These are phyloP conservation scores for Phrixothrix hirtus DNA, from an alignment of 2,888 invertebrate species.

Conservation along the genomic window DNA sequence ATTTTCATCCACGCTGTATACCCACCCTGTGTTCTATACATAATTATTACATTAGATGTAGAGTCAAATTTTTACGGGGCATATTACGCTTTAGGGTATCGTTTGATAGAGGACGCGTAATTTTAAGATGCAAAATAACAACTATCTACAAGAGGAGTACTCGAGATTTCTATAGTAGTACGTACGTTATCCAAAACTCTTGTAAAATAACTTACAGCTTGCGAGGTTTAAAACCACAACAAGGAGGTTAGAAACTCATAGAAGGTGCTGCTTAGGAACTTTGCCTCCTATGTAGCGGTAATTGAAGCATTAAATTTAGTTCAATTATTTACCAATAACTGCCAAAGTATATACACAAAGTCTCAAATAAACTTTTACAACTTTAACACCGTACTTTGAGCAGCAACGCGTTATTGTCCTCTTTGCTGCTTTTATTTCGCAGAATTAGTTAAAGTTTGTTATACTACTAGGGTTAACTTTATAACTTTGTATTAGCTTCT, in stretches of 20 bases:
- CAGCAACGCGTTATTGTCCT: slow-evolving; percentile 10
- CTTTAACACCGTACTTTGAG: slow-evolving; percentile 9
- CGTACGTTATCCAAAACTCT: slow-evolving; percentile 6
- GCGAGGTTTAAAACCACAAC: slow-evolving; percentile 12
- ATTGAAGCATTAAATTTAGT: slow-evolving; percentile 27
- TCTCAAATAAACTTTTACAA: slow-evolving; percentile 11
- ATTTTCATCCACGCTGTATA: too few species aligned
- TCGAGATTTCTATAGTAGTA: neutral
- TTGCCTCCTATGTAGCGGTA: slow-evolving; percentile 20
- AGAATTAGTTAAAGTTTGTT: slow-evolving; percentile 16
- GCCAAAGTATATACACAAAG: slow-evolving; percentile 6
- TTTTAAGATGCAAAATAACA: neutral
- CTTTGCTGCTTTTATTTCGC: slow-evolving; percentile 16
- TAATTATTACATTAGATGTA: too few species aligned
- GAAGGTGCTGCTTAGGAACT: slow-evolving; percentile 14
- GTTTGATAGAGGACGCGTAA: neutral
- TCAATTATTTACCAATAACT: slow-evolving; percentile 29
- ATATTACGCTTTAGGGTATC: too few species aligned
- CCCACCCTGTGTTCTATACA: too few species aligned
- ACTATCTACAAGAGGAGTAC: slow-evolving; percentile 1
- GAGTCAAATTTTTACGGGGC: too few species aligned
- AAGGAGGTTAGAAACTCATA: slow-evolving; percentile 13
- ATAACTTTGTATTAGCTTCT: slow-evolving; percentile 29
- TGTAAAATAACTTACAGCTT: slow-evolving; percentile 13
- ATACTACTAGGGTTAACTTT: slow-evolving; percentile 11